Base-by-base conservation (phyloP, 1,140 invertebrate species). In the Lordiphosa mommai region DNA sequence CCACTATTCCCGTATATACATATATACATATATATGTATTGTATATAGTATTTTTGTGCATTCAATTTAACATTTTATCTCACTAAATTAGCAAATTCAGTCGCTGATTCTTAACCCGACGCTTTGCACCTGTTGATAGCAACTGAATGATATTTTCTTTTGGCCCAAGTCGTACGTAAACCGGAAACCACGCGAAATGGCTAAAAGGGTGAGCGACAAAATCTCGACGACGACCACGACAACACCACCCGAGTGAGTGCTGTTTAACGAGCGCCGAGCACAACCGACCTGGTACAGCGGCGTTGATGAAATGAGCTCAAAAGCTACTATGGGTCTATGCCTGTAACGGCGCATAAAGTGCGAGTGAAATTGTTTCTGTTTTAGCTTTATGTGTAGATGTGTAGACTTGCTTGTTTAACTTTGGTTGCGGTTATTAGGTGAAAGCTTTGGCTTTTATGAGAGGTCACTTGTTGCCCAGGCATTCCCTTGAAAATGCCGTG, bases 401-500 rank as follows among this genome's bases (percentile, higher is more conserved):
- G 14, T 38, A 20, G 20, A 1, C 9, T 16, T 10, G 6, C 20
- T 20, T 14, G 20, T 36, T 34, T 4, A 23, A 36, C 14, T 55
- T 23, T 3, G 27, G 48, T 17, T 48, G 33, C 23, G 23, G 33
- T 38, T 9, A 8, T 9, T 43, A 23, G 23, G 59, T 50, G 27
- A 50, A 48, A 61, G 59, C 58, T 61, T 50, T 61, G 34, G 43
- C 44, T 30, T 27, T 48, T 32, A 10, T 9, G 33, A 4, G 40
- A 14, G n/a, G 16, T 10, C 9, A 43, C 47, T 12, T 63, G 58
- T 37, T 51, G 40, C 13, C 16, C 5, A 7, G 5, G 4, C n/a
- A 7, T 48, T 27, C 14, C 12, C 29, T 38, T 30, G n/a, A 3
- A 34, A 16, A 1, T 16, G 10, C 4, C n/a, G n/a, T n/a, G n/a